Evolutionary conservation across 2,797 vertebrate genomes (phyloP).

Genomic region (Erpetoichthys calabaricus): DNA sequence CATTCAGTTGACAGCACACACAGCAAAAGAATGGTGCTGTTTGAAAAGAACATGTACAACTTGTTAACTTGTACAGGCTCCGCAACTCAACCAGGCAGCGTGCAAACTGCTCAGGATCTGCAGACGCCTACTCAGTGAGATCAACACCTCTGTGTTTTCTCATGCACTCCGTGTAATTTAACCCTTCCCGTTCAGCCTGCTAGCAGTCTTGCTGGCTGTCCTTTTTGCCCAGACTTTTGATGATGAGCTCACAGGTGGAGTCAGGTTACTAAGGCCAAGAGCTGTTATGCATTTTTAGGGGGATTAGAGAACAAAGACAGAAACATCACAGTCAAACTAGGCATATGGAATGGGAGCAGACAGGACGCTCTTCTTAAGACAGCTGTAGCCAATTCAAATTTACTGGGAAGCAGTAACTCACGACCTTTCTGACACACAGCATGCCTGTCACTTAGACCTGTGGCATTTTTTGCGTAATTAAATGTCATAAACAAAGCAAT

Average conservation of each 20-base stretch:
- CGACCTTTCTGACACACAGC: no score
- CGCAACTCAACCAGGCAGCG: background rate
- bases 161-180: constrained; percentile 1
- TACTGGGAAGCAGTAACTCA: background rate
- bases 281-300: constrained; percentile 6
- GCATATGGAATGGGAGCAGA: constrained; percentile 3
- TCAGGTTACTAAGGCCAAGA: constrained; percentile 2
- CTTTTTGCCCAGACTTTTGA: constrained; percentile 5
- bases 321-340: background rate
- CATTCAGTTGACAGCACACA: background rate
- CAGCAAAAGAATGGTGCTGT: background rate
- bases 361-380: constrained; percentile 1
- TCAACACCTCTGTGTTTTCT: constrained; percentile 5
- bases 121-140: constrained; percentile 5
- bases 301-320: constrained; percentile 4
- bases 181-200: constrained; percentile 2
- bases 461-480: no score
- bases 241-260: constrained; percentile 5
- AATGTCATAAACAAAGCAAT: no score
- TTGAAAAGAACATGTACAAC: background rate
- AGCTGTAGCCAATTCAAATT: background rate
- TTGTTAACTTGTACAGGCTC: constrained; percentile 2
- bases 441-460: no score
- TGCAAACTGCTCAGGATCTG: background rate
- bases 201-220: background rate